These are phyloP conservation scores for Lagorchestes hirsutus DNA, from an alignment of 2,797 vertebrate species.

Conservation along the genomic window DNA sequence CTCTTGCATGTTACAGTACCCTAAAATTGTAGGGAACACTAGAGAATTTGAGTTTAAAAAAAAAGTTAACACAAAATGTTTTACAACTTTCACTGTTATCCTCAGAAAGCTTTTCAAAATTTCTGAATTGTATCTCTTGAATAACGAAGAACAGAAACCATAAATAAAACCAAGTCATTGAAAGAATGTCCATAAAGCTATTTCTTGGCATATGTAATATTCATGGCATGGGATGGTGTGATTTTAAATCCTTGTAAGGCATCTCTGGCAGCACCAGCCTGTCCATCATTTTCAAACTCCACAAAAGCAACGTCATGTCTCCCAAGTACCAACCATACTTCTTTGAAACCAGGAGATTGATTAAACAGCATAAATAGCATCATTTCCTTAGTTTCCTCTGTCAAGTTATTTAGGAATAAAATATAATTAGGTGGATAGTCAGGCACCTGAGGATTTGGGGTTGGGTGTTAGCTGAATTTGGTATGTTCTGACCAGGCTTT, in stretches of 20 bases:
- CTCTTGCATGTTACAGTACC: conserved; percentile 58
- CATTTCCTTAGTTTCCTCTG: conserved; percentile 99
- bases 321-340: conserved; percentile 96
- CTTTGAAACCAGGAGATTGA: conserved; percentile 99
- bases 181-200: conserved; percentile 79
- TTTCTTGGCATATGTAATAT: conserved; percentile 98
- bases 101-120: conserved; percentile 17
- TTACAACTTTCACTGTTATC: conserved; percentile 38
- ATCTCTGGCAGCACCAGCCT: conserved; percentile 96
- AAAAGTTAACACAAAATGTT: conserved; percentile 30
- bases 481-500: no score
- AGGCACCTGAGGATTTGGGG: conserved; percentile 88
- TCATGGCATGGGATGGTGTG: conserved; percentile 98
- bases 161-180: conserved; percentile 77
- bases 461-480: no score
- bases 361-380: conserved; percentile 99
- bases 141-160: conserved; percentile 29
- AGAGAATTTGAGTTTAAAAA: conserved; percentile 6
- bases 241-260: conserved; percentile 98
- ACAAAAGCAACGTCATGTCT: conserved; percentile 98
- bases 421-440: conserved; percentile 99
- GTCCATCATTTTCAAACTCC: conserved; percentile 96
- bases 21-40: conserved; percentile 51
- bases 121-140: conserved; percentile 5
- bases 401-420: conserved; percentile 97